A percentile compares a stretch with the other conserved stretches of the same genome.
phyloP scores from a whole-genome alignment of 92 coral and sea anemone genomes.

The Paramuricea clavata region DNA sequence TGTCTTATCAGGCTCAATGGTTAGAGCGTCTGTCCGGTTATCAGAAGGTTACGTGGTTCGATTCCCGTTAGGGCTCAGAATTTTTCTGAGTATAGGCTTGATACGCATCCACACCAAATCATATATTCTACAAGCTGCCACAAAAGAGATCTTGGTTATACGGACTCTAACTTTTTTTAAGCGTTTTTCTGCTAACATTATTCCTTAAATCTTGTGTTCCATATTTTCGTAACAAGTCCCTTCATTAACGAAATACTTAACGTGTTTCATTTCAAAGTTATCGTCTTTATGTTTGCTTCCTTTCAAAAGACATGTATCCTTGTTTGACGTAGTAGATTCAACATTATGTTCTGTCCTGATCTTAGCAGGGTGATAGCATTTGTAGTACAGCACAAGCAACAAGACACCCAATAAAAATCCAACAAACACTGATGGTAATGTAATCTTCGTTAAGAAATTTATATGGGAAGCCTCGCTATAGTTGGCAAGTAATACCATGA shows the following conservation, averaged over 20 bases:
- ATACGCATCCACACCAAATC: too few relatives aligned
- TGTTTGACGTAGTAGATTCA: background rate
- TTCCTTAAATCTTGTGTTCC: background rate
- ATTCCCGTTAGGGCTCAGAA: too few relatives aligned
- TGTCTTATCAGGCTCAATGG: too few relatives aligned
- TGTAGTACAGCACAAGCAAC: background rate
- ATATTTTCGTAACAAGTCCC: background rate
- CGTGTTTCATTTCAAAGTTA: background rate
- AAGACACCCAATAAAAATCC: slow-evolving; percentile 8
- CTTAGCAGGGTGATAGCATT: background rate
- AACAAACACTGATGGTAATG: background rate
- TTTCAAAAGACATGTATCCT: background rate
- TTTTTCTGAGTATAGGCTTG: too few relatives aligned
- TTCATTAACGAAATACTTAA: background rate
- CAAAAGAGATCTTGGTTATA: too few relatives aligned
- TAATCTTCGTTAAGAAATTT: background rate
- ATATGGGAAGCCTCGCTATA: background rate
- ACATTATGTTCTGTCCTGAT: background rate
- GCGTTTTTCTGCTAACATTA: too few relatives aligned
- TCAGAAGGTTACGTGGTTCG: too few relatives aligned
- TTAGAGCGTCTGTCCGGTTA: too few relatives aligned
- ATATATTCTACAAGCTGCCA: too few relatives aligned
- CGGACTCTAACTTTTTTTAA: too few relatives aligned
- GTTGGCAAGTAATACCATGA: background rate
- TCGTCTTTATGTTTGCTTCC: background rate